phyloP scores from a whole-genome alignment of 2,888 invertebrate species.

The Nemoura dubitans region DNA sequence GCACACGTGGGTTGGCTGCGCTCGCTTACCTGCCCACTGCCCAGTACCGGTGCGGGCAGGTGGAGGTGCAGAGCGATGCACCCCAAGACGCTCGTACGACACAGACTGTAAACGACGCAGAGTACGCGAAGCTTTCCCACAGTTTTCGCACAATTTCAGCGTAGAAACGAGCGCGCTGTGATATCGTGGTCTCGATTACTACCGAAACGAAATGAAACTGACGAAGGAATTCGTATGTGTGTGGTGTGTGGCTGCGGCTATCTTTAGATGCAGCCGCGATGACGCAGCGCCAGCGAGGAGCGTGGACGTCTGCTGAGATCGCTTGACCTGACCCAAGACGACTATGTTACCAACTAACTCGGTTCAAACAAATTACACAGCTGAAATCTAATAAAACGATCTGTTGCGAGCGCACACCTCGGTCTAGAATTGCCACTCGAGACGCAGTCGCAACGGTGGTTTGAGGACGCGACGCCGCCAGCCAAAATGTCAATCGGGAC shows the following conservation, averaged over 20 bases:
- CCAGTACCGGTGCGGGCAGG: too few species aligned
- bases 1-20: too few species aligned
- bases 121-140: background rate
- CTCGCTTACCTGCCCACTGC: too few species aligned
- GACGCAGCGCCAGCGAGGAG: background rate
- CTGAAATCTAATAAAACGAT: background rate
- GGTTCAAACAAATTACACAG: background rate
- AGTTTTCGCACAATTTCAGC: background rate
- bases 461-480: background rate
- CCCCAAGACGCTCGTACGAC: too few species aligned
- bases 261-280: background rate
- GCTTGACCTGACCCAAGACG: slow-evolving; percentile 7
- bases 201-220: background rate
- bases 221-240: background rate
- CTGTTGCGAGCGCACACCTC: background rate
- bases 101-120: too few species aligned
- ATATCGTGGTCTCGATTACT: background rate
- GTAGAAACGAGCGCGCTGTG: background rate
- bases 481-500: too few species aligned
- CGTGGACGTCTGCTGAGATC: background rate
- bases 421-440: background rate
- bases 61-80: too few species aligned
- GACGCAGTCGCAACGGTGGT: background rate
- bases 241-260: background rate
- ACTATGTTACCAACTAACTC: background rate